Evolutionary conservation across 2,113 vertebrate genomes (phyloP), one percentile per base, ranked within the genome.

Genomic region (Jacana jacana): DNA sequence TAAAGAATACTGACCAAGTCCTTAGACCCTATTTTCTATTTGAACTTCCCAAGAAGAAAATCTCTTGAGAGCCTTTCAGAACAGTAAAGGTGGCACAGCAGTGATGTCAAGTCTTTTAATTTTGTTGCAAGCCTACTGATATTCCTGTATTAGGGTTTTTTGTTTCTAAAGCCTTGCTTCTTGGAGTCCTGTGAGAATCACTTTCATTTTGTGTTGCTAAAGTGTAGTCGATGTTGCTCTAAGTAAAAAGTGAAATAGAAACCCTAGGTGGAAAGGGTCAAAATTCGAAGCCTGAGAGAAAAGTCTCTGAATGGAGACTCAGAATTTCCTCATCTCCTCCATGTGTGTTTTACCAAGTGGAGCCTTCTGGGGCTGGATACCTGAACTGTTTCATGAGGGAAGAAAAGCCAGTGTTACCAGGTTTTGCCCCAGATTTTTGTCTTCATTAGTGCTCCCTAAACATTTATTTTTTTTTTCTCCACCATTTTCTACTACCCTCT

Each of bases 11-110:
- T 87, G 91, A 81, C 91, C 80, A 46, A 6, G 70, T 88, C 66
- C 40, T 89, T 69, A 58, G 91, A 58, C 92, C 58, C 65, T 52
- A 25, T 84, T 92, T 91, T 92, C 61, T 76, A 23, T 87, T 95
- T 96, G 86, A 82, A 94, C 66, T 93, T 91, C 63, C 40, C 51
- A 64, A 84, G 86, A 77, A 81, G 48, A 86, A 93, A 87, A 91
- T 95, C 73, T 85, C 80, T 60, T 68, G 90, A 79, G 86, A 91
- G 66, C 40, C 81, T 89, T 89, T 89, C 54, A 65, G 48, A 85
- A 65, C 65, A 69, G 78, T 84, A 72, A 91, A 87, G 91, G 77
- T 91, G 73, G 40, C 70, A 85, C 22, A 81, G 52, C 60, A 86
- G 25, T 72, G 83, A 77, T 89, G 86, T 90, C 52, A 87, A 65